A percentile compares a stretch with the other conserved stretches of the same genome.
Conservation (phyloP, 2,888 invertebrate species). For the Aphrophora alni region DNA sequence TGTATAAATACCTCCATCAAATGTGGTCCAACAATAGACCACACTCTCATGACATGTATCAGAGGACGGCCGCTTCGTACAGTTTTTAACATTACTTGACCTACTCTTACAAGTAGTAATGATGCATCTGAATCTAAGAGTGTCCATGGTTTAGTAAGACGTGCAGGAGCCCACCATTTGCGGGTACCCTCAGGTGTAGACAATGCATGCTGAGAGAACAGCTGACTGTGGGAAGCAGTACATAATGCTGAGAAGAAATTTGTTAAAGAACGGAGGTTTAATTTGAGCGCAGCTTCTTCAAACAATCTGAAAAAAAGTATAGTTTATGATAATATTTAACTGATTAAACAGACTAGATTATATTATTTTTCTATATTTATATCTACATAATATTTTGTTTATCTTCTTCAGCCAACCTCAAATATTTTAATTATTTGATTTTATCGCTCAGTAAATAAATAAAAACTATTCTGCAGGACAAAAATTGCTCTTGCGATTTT, state of each 20-base stretch:
- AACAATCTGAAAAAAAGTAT: constrained; percentile 74
- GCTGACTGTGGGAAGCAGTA: constrained; percentile 83
- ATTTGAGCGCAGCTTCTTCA: constrained; percentile 84
- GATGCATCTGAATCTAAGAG: constrained; percentile 52
- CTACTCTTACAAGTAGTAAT: constrained; percentile 79
- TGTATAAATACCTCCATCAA: constrained; percentile 85
- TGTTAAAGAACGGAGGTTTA: constrained; percentile 83
- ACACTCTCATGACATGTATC: constrained; percentile 88
- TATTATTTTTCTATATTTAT: no score
- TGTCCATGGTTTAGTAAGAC: constrained; percentile 58
- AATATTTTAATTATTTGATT: no score
- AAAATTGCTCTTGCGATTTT: no score
- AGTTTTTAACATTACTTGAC: constrained; percentile 87
- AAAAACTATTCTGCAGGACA: no score
- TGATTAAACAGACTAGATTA: no score
- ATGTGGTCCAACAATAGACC: constrained; percentile 92
- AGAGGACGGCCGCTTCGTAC: constrained; percentile 86
- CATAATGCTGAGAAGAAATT: constrained; percentile 84
- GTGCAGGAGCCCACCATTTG: constrained; percentile 59
- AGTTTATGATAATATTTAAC: no score
- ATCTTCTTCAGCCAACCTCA: no score
- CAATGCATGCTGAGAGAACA: constrained; percentile 56
- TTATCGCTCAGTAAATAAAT: no score
- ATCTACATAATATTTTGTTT: no score
- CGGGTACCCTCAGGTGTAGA: constrained; percentile 50